Evolutionary conservation across 2,113 vertebrate genomes (phyloP).

Genomic region (Columbina picui): DNA sequence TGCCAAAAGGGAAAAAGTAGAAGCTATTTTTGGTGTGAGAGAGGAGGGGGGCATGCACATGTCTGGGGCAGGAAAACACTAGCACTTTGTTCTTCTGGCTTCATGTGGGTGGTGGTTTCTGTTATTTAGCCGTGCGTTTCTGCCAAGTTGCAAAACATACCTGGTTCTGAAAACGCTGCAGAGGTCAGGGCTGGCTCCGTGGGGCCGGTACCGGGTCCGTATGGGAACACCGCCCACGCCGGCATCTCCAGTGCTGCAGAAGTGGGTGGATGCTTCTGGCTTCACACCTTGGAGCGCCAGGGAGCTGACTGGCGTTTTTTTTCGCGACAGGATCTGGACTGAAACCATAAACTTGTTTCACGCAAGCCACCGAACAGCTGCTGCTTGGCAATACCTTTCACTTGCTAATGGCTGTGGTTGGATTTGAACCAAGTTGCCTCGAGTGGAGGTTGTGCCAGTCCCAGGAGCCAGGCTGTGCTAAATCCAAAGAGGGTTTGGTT

Average conservation of each 20-base stretch:
- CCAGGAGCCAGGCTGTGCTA: background rate
- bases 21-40: conserved; percentile 59
- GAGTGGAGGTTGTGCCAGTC: conserved; percentile 16
- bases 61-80: conserved; percentile 64
- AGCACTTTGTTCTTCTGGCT: conserved; percentile 63
- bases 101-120: conserved; percentile 66
- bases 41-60: conserved; percentile 47
- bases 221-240: background rate
- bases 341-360: conserved; percentile 33
- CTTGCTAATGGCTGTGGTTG: conserved; percentile 51
- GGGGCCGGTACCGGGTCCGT: background rate
- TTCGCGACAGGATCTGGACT: background rate
- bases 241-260: background rate
- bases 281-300: background rate
- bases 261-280: background rate
- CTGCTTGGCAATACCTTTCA: conserved; percentile 53
- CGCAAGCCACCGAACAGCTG: conserved; percentile 14
- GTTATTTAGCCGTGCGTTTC: conserved; percentile 29
- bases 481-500: conserved; percentile 24
- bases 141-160: conserved; percentile 62
- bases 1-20: conserved; percentile 60
- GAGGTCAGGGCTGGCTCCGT: background rate
- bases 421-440: conserved; percentile 28
- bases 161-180: conserved; percentile 21
- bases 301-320: conserved; percentile 28